These are phyloP conservation scores for Urocolius indicus DNA, from an alignment of 2,113 vertebrate genomes.

Conservation along the genomic window DNA sequence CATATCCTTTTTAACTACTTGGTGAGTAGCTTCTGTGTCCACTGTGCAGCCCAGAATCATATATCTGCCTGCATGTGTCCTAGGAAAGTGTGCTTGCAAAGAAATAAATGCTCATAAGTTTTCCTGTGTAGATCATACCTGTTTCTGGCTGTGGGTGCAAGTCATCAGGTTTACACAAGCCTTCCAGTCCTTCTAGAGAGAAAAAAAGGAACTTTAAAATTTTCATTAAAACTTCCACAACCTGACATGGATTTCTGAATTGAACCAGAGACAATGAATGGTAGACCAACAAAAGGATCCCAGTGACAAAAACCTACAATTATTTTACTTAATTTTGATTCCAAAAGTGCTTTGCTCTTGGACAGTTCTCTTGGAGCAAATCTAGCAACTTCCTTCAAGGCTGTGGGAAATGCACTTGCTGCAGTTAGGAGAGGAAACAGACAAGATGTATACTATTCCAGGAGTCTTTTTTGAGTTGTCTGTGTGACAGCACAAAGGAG, in stretches of 20 bases:
- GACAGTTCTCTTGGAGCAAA: background rate
- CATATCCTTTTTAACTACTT: slow-evolving; percentile 99
- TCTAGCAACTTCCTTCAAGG: background rate
- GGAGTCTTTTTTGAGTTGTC: background rate
- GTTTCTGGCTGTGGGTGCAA: background rate
- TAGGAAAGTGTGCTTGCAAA: background rate
- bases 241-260: background rate
- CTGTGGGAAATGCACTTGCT: background rate
- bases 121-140: background rate
- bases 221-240: background rate
- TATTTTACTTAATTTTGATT: background rate
- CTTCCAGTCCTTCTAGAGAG: background rate
- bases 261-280: background rate
- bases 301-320: background rate
- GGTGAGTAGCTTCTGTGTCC: slow-evolving; percentile 76
- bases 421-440: too few relatives aligned
- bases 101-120: background rate
- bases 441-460: background rate
- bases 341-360: background rate
- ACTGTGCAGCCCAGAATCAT: background rate
- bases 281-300: background rate
- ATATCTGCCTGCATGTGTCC: background rate
- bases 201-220: background rate
- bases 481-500: background rate
- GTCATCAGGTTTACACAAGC: background rate